These are phyloP conservation scores for Indri indri DNA, from an alignment of 2,113 vertebrate species.

Conservation along the genomic window DNA sequence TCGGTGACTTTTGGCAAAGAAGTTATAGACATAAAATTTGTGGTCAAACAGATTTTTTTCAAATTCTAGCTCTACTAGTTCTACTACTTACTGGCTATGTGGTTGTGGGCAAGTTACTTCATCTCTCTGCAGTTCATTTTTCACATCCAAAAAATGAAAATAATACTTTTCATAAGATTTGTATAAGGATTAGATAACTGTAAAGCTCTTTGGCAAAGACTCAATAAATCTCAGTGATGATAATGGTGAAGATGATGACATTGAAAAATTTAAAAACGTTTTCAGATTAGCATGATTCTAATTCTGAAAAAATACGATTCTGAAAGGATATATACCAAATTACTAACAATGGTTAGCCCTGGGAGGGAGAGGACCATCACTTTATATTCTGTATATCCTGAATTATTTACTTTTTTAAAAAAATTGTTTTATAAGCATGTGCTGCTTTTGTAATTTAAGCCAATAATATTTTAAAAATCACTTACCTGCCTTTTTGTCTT, in stretches of 20 bases:
- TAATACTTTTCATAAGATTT: background rate
- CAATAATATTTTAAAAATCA: slow-evolving; percentile 26
- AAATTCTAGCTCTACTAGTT: background rate
- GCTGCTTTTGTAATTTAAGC: slow-evolving; percentile 29
- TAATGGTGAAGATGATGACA: slow-evolving; percentile 7
- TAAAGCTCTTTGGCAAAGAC: background rate
- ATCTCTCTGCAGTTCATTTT: slow-evolving; percentile 7
- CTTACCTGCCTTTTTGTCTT: background rate
- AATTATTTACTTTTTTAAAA: slow-evolving; percentile 35
- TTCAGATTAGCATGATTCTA: background rate
- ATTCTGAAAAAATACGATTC: slow-evolving; percentile 15
- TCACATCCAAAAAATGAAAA: background rate
- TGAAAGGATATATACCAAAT: background rate
- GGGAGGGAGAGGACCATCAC: background rate
- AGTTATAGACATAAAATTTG: background rate
- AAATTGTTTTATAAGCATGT: background rate
- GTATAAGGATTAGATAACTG: background rate
- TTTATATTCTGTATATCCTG: background rate
- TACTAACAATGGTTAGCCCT: slow-evolving; percentile 1
- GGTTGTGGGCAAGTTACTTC: background rate
- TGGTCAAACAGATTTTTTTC: background rate
- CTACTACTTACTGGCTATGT: background rate
- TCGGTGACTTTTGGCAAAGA: background rate
- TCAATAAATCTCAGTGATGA: slow-evolving; percentile 41
- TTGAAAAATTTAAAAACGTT: background rate